Evolutionary conservation across 1,140 invertebrate species (phyloP).

Genomic region (Bombyx mandarina): DNA sequence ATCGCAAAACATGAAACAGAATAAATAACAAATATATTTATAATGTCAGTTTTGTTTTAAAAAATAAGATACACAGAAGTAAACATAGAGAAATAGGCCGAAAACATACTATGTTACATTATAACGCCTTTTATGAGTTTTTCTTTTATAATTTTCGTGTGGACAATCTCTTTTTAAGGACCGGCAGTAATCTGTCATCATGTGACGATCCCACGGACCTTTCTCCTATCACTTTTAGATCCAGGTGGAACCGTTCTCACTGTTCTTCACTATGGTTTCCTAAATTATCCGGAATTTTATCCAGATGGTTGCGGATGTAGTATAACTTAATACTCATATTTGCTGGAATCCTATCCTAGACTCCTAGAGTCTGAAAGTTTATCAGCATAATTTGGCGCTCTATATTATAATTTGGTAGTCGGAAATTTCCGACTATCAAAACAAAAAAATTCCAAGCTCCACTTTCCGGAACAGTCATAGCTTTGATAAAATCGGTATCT

Average conservation of each 20-base stretch:
- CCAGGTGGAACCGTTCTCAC: background rate
- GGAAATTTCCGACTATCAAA: background rate
- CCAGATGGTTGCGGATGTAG: background rate
- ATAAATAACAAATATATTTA: too few species aligned
- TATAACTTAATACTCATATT: too few species aligned
- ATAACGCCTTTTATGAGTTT: too few species aligned
- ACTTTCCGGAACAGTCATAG: background rate
- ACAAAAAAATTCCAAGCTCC: background rate
- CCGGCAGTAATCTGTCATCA: background rate
- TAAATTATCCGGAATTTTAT: background rate
- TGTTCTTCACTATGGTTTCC: background rate
- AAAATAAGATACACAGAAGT: background rate
- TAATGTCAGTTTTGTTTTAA: too few species aligned
- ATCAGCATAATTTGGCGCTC: background rate
- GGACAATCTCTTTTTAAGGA: background rate
- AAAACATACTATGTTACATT: background rate
- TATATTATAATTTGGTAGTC: too few species aligned
- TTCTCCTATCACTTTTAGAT: background rate
- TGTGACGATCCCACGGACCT: background rate
- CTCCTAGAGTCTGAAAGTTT: background rate
- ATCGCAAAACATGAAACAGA: background rate
- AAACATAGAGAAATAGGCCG: background rate
- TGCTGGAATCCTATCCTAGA: too few species aligned
- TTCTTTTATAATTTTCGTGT: background rate
- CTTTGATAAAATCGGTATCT: too few species aligned